phyloP scores from a whole-genome alignment of 2,113 vertebrate genomes.

The Tinamus guttatus region DNA sequence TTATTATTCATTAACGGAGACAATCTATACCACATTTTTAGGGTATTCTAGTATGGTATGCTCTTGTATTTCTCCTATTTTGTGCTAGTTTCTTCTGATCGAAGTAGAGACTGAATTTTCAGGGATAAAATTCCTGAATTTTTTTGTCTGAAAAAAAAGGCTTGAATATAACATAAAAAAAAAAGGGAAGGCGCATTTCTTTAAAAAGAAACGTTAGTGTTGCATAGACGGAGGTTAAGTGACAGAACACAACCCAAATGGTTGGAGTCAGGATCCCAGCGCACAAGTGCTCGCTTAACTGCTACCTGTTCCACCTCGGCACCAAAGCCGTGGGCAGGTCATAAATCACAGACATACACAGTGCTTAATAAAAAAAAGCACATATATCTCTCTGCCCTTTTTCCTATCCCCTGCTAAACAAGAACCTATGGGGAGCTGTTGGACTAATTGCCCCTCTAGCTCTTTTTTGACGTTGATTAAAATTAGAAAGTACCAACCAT shows the following conservation, averaged over 20 bases:
- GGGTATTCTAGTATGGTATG: background rate
- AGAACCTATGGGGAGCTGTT: too few relatives aligned
- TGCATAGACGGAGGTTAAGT: background rate
- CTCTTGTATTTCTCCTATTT: background rate
- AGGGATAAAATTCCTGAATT: too few relatives aligned
- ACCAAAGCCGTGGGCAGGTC: background rate
- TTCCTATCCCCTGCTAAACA: background rate
- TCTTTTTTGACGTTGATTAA: background rate
- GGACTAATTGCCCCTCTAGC: background rate
- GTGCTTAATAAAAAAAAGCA: background rate
- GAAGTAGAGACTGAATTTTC: background rate
- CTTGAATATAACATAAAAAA: background rate
- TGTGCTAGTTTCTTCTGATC: background rate
- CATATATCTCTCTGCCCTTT: background rate
- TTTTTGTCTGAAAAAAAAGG: background rate
- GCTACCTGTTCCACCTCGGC: background rate
- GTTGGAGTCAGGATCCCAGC: background rate
- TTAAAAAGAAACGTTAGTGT: background rate
- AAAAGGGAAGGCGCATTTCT: background rate
- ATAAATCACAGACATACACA: background rate
- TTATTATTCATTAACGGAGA: constrained; percentile 70
- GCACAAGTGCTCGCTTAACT: background rate
- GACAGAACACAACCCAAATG: background rate
- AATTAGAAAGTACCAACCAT: background rate
- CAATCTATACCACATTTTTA: constrained; percentile 15